Percentiles rank a stretch among this genome's conserved stretches.
Conservation (phyloP, 2,797 vertebrate genomes). For the Urophycis tenuis region DNA sequence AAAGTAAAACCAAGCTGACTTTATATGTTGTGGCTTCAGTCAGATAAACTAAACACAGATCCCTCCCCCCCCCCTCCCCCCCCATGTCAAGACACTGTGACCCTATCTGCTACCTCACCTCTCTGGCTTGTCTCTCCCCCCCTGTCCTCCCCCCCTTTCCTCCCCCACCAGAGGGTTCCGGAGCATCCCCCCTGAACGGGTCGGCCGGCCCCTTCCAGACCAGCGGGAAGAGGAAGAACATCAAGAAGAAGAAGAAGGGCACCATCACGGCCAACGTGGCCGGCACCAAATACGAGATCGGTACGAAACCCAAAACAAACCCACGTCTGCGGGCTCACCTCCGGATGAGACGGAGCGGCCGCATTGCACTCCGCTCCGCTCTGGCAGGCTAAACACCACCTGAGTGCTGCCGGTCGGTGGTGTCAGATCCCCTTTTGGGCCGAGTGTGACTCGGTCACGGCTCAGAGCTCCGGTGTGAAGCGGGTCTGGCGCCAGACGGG, state of each 20-base stretch:
- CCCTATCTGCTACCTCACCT: conserved; percentile 33
- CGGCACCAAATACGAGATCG: conserved; percentile 98
- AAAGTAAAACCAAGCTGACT: background rate
- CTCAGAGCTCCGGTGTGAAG: too few relatives aligned
- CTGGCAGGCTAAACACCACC: too few relatives aligned
- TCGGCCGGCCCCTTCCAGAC: conserved; percentile 78
- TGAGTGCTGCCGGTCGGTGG: too few relatives aligned
- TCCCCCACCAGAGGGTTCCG: conserved; percentile 81
- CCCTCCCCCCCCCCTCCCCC: conserved; percentile 6
- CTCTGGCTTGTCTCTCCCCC: conserved; percentile 40
- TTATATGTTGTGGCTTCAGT: background rate
- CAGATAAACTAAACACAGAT: conserved; percentile 40
- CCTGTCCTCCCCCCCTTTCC: conserved; percentile 24
- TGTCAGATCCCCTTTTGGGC: too few relatives aligned
- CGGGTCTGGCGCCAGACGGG: too few relatives aligned
- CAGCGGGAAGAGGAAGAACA: conserved; percentile 84
- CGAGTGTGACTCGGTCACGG: too few relatives aligned
- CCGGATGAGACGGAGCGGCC: too few relatives aligned
- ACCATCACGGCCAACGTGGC: conserved; percentile 85
- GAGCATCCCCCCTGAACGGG: conserved; percentile 77
- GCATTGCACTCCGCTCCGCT: too few relatives aligned
- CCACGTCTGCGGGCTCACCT: too few relatives aligned
- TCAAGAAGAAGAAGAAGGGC: conserved; percentile 85
- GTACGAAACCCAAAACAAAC: too few relatives aligned
- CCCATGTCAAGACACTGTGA: conserved; percentile 30